Percentiles rank a stretch among this genome's conserved stretches.
phyloP scores from a whole-genome alignment of 2,113 vertebrate species.

The Centropus bengalensis region DNA sequence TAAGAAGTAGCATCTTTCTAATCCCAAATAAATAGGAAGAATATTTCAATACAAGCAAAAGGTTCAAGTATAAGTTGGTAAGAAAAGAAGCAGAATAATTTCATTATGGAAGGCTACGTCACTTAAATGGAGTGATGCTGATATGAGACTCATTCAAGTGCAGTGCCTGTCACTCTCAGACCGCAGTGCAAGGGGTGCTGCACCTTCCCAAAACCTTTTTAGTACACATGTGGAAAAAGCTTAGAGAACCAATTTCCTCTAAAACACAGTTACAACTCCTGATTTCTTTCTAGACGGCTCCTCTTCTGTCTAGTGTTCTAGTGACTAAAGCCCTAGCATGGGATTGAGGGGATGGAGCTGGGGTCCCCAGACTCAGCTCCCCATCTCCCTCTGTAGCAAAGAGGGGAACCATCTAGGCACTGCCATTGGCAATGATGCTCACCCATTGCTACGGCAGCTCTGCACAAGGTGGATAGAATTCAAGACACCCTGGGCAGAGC shows the following conservation, averaged over 20 bases:
- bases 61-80: neutral
- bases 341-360: too few species aligned
- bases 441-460: neutral
- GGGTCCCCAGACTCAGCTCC: neutral
- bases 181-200: neutral
- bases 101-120: neutral
- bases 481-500: neutral
- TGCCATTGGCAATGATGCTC: neutral
- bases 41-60: neutral
- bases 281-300: neutral
- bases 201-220: neutral
- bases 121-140: neutral
- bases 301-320: neutral
- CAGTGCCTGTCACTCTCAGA: too few species aligned
- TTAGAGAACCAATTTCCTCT: neutral
- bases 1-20: neutral
- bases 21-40: neutral
- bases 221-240: neutral
- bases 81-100: neutral
- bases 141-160: rapidly evolving
- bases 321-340: neutral
- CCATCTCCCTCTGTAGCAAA: neutral
- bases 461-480: neutral
- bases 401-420: neutral
- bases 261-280: neutral